These are phyloP conservation scores for Sialis lutaria DNA, from an alignment of 2,888 invertebrate genomes.

Conservation along the genomic window DNA sequence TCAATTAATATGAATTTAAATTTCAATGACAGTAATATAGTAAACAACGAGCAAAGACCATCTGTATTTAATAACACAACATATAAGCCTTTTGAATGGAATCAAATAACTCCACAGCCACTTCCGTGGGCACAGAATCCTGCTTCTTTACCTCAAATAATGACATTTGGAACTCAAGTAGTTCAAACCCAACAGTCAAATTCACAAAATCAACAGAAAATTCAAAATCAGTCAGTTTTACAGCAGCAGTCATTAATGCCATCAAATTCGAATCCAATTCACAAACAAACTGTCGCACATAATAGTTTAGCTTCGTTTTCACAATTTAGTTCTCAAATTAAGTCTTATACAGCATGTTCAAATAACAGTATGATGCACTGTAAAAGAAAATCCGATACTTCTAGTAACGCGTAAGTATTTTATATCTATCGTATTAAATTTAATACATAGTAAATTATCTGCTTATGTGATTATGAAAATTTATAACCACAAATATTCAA, in stretches of 20 bases:
- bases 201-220: too few species aligned
- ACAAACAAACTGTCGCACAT: background rate
- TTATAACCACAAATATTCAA: too few species aligned
- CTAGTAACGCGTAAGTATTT: constrained; percentile 1
- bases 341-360: too few species aligned
- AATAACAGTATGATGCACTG: background rate
- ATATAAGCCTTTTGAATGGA: constrained; percentile 3
- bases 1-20: too few species aligned
- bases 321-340: too few species aligned
- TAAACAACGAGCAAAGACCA: background rate
- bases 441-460: too few species aligned
- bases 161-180: constrained; percentile 2
- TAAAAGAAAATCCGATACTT: constrained; percentile 4
- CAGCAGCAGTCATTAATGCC: too few species aligned
- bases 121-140: constrained; percentile 3
- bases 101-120: constrained; percentile 3
- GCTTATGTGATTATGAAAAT: too few species aligned
- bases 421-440: background rate
- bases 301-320: too few species aligned
- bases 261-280: background rate
- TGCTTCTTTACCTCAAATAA: background rate
- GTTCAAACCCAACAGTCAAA: background rate
- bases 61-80: background rate
- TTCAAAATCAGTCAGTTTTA: too few species aligned
- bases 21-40: too few species aligned